Evolutionary conservation across 2,888 invertebrate species (phyloP).

Genomic region (Chrysolina americana): DNA sequence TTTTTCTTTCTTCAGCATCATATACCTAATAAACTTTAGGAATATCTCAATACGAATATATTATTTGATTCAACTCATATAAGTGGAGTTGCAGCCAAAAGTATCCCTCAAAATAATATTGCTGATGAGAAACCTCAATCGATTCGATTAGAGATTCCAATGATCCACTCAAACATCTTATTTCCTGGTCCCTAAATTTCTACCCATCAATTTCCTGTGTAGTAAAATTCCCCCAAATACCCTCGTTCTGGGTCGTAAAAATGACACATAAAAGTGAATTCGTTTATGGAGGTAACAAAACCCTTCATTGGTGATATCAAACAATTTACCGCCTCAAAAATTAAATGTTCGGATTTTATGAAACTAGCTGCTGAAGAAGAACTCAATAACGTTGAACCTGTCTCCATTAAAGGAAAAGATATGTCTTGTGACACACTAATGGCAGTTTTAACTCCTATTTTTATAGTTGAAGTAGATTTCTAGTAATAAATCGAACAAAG

Average conservation of each 20-base stretch:
- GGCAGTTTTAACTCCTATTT: too few species aligned
- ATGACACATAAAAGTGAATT: background rate
- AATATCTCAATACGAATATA: too few species aligned
- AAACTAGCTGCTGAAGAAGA: background rate
- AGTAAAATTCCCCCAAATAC: background rate
- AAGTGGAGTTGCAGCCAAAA: too few species aligned
- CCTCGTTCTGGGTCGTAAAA: constrained; percentile 10
- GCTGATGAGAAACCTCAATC: background rate
- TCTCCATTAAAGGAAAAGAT: background rate
- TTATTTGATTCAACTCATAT: too few species aligned
- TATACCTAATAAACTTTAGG: too few species aligned
- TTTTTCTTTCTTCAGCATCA: too few species aligned
- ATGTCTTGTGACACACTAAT: too few species aligned
- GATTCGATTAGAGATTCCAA: background rate
- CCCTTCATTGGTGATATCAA: constrained; percentile 13
- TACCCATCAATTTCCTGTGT: background rate
- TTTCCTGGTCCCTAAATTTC: background rate
- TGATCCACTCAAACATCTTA: constrained; percentile 4
- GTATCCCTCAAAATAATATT: too few species aligned
- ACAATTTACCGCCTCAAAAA: constrained; percentile 1
- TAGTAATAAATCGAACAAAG: too few species aligned
- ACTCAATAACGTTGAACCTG: background rate
- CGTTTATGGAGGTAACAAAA: constrained; percentile 13
- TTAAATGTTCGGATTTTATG: constrained; percentile 7
- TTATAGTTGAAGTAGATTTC: too few species aligned